Evolutionary conservation across 2,888 invertebrate genomes (phyloP).

Genomic region (Mesochorus sp.): DNA sequence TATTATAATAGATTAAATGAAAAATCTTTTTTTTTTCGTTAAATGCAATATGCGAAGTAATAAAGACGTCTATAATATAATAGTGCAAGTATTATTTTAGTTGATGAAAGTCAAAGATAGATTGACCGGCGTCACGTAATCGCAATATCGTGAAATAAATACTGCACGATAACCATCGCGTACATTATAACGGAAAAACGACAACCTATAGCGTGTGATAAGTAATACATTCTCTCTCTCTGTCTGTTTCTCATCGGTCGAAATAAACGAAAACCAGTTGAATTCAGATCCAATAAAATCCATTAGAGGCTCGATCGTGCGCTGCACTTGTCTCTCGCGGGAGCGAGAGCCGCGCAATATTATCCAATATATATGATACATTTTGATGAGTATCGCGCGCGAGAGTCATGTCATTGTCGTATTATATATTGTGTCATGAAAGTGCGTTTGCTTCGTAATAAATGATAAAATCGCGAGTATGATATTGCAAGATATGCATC

Average conservation of each 20-base stretch:
- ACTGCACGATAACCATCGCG: background rate
- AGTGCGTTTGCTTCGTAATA: background rate
- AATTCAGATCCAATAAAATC: slow-evolving; percentile 69
- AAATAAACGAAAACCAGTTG: slow-evolving; percentile 68
- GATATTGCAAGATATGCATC: background rate
- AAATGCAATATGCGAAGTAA: too few relatives aligned
- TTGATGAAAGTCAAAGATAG: background rate
- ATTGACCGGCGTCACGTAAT: slow-evolving; percentile 14
- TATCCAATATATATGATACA: slow-evolving; percentile 1
- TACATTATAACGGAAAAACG: slow-evolving; percentile 14
- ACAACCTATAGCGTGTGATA: background rate
- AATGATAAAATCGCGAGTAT: background rate
- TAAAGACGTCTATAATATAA: background rate
- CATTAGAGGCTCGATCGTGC: slow-evolving; percentile 60
- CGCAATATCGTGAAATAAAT: slow-evolving; percentile 2
- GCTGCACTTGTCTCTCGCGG: slow-evolving; percentile 26
- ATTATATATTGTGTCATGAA: background rate
- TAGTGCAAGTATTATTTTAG: too few relatives aligned
- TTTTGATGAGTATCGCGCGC: slow-evolving; percentile 9
- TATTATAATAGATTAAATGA: background rate
- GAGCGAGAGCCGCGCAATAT: background rate
- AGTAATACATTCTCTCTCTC: background rate
- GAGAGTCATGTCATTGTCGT: slow-evolving; percentile 4
- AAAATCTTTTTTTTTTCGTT: background rate
- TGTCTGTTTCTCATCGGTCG: background rate